phyloP scores from a whole-genome alignment of 1,140 invertebrate species.

The Trachymyrmex septentrionalis region DNA sequence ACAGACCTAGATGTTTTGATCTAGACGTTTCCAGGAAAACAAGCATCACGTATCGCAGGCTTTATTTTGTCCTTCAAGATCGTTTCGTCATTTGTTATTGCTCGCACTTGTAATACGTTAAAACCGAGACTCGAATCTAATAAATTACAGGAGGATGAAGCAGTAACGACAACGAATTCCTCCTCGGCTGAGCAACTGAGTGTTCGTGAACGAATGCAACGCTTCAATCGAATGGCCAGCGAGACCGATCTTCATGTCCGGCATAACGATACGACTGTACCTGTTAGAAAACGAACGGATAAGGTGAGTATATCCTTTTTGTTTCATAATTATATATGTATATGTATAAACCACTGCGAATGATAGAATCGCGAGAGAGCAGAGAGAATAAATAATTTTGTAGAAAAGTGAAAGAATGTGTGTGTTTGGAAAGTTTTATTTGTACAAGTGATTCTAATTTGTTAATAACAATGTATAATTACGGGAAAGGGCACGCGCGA shows the following conservation, averaged over 20 bases:
- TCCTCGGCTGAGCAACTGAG: slow-evolving; percentile 89
- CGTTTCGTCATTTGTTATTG: not conserved
- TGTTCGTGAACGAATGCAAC: slow-evolving; percentile 96
- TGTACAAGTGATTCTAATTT: not conserved
- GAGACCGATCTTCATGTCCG: slow-evolving; percentile 83
- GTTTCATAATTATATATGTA: not conserved
- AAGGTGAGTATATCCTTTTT: slow-evolving; percentile 86
- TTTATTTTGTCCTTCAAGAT: not conserved
- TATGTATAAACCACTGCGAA: not conserved
- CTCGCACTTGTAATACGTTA: not conserved
- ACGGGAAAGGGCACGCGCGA: not conserved
- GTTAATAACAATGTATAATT: not conserved
- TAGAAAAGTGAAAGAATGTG: not conserved
- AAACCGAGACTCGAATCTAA: slow-evolving; percentile 54
- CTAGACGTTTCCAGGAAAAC: too few species aligned
- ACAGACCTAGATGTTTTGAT: too few species aligned
- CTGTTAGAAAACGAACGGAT: slow-evolving; percentile 88
- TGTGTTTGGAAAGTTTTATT: not conserved
- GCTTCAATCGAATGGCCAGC: slow-evolving; percentile 96
- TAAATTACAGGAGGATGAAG: slow-evolving; percentile 84
- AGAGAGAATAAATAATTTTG: not conserved
- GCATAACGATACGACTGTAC: slow-evolving; percentile 84
- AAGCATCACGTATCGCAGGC: too few species aligned
- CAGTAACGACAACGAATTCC: slow-evolving; percentile 70
- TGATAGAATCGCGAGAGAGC: not conserved